Conservation (phyloP, 2,888 invertebrate genomes). For the Cheilosia variabilis region DNA sequence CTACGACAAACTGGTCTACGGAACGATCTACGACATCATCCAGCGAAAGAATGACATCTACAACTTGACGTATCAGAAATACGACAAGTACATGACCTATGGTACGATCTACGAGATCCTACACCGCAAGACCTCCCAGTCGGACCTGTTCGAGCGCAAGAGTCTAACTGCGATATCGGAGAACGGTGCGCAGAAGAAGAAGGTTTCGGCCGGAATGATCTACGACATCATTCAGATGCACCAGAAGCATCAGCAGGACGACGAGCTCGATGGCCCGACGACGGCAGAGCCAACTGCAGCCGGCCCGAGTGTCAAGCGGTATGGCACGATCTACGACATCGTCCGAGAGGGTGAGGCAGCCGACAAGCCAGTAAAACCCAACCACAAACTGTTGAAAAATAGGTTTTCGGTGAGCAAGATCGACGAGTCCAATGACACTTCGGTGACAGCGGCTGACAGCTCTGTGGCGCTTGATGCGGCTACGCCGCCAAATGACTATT, state of each 20-base stretch:
- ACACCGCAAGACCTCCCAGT: slow-evolving; percentile 82
- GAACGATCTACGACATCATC: slow-evolving; percentile 84
- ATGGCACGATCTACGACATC: slow-evolving; percentile 83
- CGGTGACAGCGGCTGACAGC: slow-evolving; percentile 37
- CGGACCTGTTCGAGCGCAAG: slow-evolving; percentile 81
- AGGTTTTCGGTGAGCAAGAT: slow-evolving; percentile 83
- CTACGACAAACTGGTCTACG: slow-evolving; percentile 83
- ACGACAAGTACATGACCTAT: slow-evolving; percentile 84
- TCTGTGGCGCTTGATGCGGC: slow-evolving; percentile 21
- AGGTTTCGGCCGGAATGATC: slow-evolving; percentile 81
- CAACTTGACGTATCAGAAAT: slow-evolving; percentile 82
- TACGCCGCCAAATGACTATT: slow-evolving; percentile 60
- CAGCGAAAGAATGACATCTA: slow-evolving; percentile 83
- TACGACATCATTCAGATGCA: slow-evolving; percentile 83
- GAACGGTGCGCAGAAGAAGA: slow-evolving; percentile 75
- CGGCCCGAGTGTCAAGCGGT: slow-evolving; percentile 74
- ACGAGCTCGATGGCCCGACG: slow-evolving; percentile 11
- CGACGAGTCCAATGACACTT: slow-evolving; percentile 78
- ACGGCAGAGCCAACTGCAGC: slow-evolving; percentile 34
- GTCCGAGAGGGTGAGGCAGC: slow-evolving; percentile 80
- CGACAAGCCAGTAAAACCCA: slow-evolving; percentile 34
- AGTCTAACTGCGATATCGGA: slow-evolving; percentile 82
- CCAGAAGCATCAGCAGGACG: slow-evolving; percentile 58
- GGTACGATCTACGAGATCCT: slow-evolving; percentile 84
- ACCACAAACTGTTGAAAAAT: slow-evolving; percentile 76